These are phyloP conservation scores for Idris sp. DNA, from an alignment of 1,140 invertebrate genomes.

Conservation along the genomic window DNA sequence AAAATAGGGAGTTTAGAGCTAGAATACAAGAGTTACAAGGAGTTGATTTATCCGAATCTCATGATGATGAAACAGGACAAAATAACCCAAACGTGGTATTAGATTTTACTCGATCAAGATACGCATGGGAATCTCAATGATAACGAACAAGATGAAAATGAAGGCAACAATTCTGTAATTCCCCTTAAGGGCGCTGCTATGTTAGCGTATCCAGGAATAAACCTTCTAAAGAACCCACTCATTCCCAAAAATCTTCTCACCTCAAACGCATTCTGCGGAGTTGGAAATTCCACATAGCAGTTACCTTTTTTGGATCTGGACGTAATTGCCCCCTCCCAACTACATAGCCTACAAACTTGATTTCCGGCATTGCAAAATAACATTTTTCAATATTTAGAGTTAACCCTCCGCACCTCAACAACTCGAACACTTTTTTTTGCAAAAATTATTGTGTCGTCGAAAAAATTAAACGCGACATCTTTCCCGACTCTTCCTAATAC, in stretches of 20 bases:
- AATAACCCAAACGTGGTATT: too few relatives aligned
- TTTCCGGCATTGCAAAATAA: conserved; percentile 1
- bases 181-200: conserved; percentile 1
- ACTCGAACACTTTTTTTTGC: conserved; percentile 8
- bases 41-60: too few relatives aligned
- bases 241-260: conserved; percentile 11
- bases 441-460: neutral
- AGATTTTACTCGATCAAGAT: too few relatives aligned
- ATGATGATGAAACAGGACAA: too few relatives aligned
- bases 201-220: conserved; percentile 5
- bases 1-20: too few relatives aligned
- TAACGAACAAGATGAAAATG: too few relatives aligned
- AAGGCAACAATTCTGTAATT: too few relatives aligned
- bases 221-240: conserved; percentile 20
- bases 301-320: neutral
- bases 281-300: conserved; percentile 5
- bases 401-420: conserved; percentile 6
- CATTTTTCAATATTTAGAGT: conserved; percentile 14
- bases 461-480: conserved; percentile 1
- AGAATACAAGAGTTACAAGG: too few relatives aligned
- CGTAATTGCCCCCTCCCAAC: conserved; percentile 5
- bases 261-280: conserved; percentile 5
- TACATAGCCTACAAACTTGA: conserved; percentile 8
- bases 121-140: too few relatives aligned
- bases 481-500: neutral